Evolutionary conservation across 2,888 invertebrate genomes (phyloP).

Genomic region (Pyrrhosoma nymphula): DNA sequence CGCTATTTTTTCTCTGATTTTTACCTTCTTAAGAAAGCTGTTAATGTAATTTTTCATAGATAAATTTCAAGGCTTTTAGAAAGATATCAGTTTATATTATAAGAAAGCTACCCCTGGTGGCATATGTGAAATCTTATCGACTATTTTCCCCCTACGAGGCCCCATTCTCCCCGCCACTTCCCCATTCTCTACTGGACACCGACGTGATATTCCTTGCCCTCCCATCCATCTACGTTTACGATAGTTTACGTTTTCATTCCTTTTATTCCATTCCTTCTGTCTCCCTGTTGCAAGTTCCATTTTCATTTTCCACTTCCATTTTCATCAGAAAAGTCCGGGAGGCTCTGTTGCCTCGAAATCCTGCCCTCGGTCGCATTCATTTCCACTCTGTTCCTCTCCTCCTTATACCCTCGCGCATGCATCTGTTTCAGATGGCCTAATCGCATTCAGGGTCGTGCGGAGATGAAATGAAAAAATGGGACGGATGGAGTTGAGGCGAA

Average conservation of each 20-base stretch:
- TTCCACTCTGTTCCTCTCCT: conserved; percentile 5
- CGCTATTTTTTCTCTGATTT: not conserved
- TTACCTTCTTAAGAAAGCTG: not conserved
- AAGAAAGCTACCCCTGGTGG: too few relatives aligned
- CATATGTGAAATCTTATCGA: too few relatives aligned
- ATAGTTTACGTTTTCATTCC: not conserved
- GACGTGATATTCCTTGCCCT: not conserved
- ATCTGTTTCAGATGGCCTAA: conserved; percentile 64
- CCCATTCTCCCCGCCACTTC: not conserved
- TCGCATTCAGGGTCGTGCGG: conserved; percentile 50
- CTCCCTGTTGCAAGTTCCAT: not conserved
- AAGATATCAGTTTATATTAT: too few relatives aligned
- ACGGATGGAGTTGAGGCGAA: conserved; percentile 33
- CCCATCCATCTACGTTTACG: not conserved
- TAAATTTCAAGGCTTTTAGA: too few relatives aligned
- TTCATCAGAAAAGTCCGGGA: conserved; percentile 10
- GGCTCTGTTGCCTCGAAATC: not conserved
- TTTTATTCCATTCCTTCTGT: not conserved
- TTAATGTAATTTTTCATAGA: not conserved
- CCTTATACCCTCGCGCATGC: conserved; percentile 40
- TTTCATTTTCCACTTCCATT: not conserved
- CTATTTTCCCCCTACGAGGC: too few relatives aligned
- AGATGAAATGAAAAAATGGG: conserved; percentile 46
- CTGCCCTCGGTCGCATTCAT: not conserved
- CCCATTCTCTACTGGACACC: not conserved